phyloP scores from a whole-genome alignment of 2,888 invertebrate species.

The Ectemnius cavifrons region DNA sequence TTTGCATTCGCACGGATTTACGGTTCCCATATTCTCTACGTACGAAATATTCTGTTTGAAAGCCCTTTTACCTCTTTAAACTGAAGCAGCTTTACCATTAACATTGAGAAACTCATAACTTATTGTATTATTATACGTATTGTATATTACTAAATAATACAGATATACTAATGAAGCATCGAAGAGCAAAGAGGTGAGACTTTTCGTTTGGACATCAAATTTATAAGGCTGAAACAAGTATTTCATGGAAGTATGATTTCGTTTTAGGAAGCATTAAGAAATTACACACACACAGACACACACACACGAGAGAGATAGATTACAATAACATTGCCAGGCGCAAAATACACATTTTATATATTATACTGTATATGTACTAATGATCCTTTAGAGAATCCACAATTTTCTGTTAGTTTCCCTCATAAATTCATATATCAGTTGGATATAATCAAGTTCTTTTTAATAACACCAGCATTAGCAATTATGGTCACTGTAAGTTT shows the following conservation, averaged over 20 bases:
- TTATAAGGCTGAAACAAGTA: constrained; percentile 1
- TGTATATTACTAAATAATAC: constrained; percentile 7
- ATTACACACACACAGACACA: no score
- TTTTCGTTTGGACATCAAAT: neutral
- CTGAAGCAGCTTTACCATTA: neutral
- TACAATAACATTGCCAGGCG: constrained; percentile 1
- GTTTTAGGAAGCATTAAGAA: neutral
- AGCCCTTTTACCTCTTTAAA: neutral
- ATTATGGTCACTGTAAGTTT: no score
- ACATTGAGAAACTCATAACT: constrained; percentile 1
- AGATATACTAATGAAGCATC: constrained; percentile 6
- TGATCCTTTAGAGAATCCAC: no score
- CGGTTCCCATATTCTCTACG: neutral
- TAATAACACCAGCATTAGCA: no score
- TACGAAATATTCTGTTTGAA: neutral
- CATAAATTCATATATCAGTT: no score
- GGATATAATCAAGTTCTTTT: no score
- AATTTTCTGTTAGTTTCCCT: no score
- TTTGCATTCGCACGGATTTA: neutral
- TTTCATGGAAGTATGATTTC: neutral
- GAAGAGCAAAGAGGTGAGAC: constrained; percentile 5
- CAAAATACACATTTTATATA: neutral
- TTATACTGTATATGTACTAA: no score
- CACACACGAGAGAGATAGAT: constrained; percentile 4
- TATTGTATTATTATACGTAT: constrained; percentile 3